Evolutionary conservation across 2,113 vertebrate genomes (phyloP), one percentile per base, ranked within the genome.

Genomic region (Turdus rufiventris): DNA sequence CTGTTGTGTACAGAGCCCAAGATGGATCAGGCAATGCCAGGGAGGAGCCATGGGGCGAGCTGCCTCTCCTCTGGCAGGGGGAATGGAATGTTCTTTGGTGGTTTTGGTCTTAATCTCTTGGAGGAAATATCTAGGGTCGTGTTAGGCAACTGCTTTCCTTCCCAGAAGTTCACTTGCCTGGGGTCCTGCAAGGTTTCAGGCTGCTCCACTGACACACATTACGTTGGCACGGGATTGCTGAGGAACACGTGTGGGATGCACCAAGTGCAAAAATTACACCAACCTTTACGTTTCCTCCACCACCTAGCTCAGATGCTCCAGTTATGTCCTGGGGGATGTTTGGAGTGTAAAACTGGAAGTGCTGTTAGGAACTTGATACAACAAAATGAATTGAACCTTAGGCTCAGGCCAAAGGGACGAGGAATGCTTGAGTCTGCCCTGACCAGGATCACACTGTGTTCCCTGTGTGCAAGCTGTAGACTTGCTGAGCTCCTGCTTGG

Each of bases 171-270:
- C 23, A 6, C 23, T 83, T 0, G 1, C 1, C 3, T 57, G 85
- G 82, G 72, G 82, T 93, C 83, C 40, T 96, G 85, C 5, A 11
- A 89, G 92, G 94, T n/a, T 87, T 71, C 57, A 29, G 56, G 75
- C 85, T 96, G 92, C 53, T 88, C 95, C 68, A 94, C 79, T 96
- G 96, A 92, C 96, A 95, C 65, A 80, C 63, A 88, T 96, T 74
- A 6, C 0, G 0, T 25, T 67, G 80, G 79, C 79, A 96, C 28
- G 10, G 88, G 57, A 77, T 90, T 88, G 38, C 92, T 53, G 60
- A 88, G 57, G 56, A 91, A 6, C 51, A 47, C 21, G 56, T 26
- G 90, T 88, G 33, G 76, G 90, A 94, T 80, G 85, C 6, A 36
- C 68, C 61, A 83, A 65, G 68, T 92, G 82, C 63, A 85, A 93